These are phyloP conservation scores for Metallyticus violacea DNA, from an alignment of 2,888 invertebrate genomes.

Conservation along the genomic window DNA sequence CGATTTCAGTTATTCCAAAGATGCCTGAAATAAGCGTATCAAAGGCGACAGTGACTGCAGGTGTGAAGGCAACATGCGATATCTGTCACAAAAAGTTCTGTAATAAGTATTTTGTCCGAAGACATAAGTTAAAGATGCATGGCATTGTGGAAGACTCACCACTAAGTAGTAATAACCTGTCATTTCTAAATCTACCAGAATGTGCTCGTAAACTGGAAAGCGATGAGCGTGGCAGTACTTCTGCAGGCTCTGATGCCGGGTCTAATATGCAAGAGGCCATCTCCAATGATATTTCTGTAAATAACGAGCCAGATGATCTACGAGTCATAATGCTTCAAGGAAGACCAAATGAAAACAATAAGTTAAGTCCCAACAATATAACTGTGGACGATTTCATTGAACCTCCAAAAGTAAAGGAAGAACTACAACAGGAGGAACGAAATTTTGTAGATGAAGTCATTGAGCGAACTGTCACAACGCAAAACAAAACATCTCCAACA, in stretches of 20 bases:
- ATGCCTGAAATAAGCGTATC: not conserved
- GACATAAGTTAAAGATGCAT: conserved; percentile 67
- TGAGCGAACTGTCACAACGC: not conserved
- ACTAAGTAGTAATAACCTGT: not conserved
- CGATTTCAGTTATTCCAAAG: not conserved
- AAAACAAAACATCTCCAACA: not conserved
- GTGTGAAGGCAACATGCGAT: conserved; percentile 56
- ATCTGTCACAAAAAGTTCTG: conserved; percentile 71
- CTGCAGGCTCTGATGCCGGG: conserved; percentile 26
- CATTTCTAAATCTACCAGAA: not conserved
- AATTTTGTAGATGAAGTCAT: not conserved
- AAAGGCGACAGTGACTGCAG: conserved; percentile 29
- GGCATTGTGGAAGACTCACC: conserved; percentile 46
- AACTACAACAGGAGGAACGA: conserved; percentile 18
- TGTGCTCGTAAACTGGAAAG: conserved; percentile 9
- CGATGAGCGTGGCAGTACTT: conserved; percentile 23
- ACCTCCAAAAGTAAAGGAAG: conserved; percentile 6
- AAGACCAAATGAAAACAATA: not conserved
- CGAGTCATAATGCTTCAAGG: not conserved
- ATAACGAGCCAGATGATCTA: not conserved
- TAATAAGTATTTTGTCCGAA: conserved; percentile 67
- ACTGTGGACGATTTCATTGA: conserved; percentile 16
- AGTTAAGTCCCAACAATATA: conserved; percentile 19
- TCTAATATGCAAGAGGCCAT: conserved; percentile 16
- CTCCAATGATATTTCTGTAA: not conserved